Evolutionary conservation across 2,888 invertebrate genomes (phyloP), one percentile per base, ranked within the genome.

Genomic region (Amorpha juglandis): DNA sequence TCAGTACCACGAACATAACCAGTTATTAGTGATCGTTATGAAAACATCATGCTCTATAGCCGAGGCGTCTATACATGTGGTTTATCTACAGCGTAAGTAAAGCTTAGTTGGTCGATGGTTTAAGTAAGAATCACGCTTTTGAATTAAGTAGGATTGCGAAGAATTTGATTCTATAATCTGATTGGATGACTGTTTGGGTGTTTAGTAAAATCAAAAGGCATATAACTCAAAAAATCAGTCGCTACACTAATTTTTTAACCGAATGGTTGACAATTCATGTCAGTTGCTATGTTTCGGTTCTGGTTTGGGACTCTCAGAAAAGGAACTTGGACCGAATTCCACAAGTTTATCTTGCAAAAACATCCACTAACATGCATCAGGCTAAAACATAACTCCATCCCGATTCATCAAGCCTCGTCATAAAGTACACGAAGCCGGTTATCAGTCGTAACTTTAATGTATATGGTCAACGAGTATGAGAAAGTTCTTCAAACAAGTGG

Each of bases 401-500:
- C 42, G 19, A 38, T 58, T 42, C 16, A 19, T 58, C 35, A 16
- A 35, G 7, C 14, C 19, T 14, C 14, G 7, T 6, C 52, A 14
- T 42, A 12, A 58, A 58, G 42, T 21, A 16, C 38, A 38, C 42
- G 14, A 52, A 3, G 50, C 27, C 27, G 14, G 52, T 33, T 12
- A 12, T 12, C 58, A 16, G 0, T 58, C 19, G 12, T 38, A 58
- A 38, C 38, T 21, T 19, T 58, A 3, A 58, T 19, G 11, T 58
- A 58, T 42, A 58, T 38, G 58, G 58, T 16, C 58, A 33, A 58
- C 21, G 38, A 21, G n/a, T 21, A 45, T 27, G 58, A 58, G 58
- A 58, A 58, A 58, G 58, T 55, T 55, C 52, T 19, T 52, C 33
- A 33, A 14, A 52, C 33, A 52, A 52, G 52, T 52, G 33, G 52